Base-by-base conservation (phyloP, 2,888 invertebrate species). In the Parapristionchus giblindavisi region DNA sequence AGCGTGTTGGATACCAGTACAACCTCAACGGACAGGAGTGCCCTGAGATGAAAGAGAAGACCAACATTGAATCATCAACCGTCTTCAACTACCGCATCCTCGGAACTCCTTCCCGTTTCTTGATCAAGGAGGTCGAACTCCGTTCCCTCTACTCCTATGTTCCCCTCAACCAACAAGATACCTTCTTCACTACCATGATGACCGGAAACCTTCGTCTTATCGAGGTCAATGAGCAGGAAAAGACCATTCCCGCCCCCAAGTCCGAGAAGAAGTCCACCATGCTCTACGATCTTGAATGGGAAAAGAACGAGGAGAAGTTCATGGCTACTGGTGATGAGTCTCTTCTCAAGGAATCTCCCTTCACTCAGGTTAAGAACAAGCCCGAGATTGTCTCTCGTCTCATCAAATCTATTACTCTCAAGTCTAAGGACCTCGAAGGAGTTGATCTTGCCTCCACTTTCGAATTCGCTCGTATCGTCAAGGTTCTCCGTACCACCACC, bases 1-100 rank as follows among this genome's bases (percentile, higher is more conserved):
- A 85, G 71, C 85, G 87, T 76, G 87, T 89, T 34, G 78, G 78
- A 38, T 48, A 65, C 51, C 34, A 58, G 32, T 80, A 82, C 71
- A 78, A 77, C 65, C 72, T 76, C 61, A 78, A 78, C 75, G 61
- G 61, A 72, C 76, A 77, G 68, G 77, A 79, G 52, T 78, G 80
- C 75, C 61, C 75, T 21, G 72, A 77, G 56, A 71, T 75, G 36
- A 66, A 79, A 52, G 75, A 61, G 48, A 51, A 61, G 51, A 32
- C 54, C n/a, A 75, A 75, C 63, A 40, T 65, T 32, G 65, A 65
- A 27, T 63, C 63, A 3, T 63, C 76, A 36, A 77, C 80, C 38
- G 79, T 79, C 77, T 77, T 79, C 78, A 78, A 77, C 71, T 79
- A 78, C 78, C 79, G 58, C 32, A 40, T 71, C 43, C 3, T 8